Evolutionary conservation across 2,113 vertebrate species (phyloP), one percentile per base, ranked within the genome.

Genomic region (Verasper variegatus): DNA sequence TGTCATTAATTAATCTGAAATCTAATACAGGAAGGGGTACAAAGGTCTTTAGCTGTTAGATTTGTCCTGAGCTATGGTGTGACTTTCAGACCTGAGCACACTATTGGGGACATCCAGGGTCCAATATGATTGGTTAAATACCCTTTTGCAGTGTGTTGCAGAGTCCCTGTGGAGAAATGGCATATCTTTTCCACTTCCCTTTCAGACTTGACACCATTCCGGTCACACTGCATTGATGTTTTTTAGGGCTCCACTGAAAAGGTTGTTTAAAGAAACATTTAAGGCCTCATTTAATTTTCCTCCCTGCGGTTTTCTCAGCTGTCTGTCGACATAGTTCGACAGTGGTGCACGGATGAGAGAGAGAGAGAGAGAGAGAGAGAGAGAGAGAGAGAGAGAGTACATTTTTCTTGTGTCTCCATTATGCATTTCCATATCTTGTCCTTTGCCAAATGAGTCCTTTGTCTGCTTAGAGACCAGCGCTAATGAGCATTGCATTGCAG

Each of bases 401-500:
- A 47, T 65, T 72, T 55, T 27, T 72, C 47, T 49, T 2, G 3
- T n/a, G 57, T 71, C 75, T 71, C 79, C 63, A 42, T 86, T 59
- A 76, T 76, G 20, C 58, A 70, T 82, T 58, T 86, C 61, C 26
- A 74, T 65, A 71, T 80, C 60, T 66, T 83, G 37, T 71, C 67
- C 81, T 76, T 68, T 7, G 12, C 80, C 76, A 87, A 85, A 85
- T 84, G 65, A 77, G 60, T 78, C 20, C 68, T 89, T 79, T 86
- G 81, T 88, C 56, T 78, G 75, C 74, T 71, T 73, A 45, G 66
- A 77, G 64, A 71, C 21, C 62, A 60, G 69, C 62, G 17, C 67
- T 84, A 86, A 89, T 88, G 85, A 85, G 74, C 69, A 73, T 87
- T 87, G 76, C 77, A 68, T 65, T 60, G 67, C 68, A 68, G 71